Evolutionary conservation across 1,140 invertebrate species (phyloP), one percentile per base, ranked within the genome.

Genomic region (Cryptotermes secundus): DNA sequence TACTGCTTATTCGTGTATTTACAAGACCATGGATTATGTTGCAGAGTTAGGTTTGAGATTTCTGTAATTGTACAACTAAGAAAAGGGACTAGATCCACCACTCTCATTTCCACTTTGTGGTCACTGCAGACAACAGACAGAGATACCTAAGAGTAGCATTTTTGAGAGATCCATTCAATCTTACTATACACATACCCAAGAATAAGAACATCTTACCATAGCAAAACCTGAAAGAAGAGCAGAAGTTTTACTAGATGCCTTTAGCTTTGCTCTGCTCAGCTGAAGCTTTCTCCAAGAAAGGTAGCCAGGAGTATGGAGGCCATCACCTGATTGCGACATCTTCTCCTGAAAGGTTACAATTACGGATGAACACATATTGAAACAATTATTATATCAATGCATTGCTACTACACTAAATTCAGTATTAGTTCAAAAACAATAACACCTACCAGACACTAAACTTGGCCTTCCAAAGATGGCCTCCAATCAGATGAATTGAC

Each of bases 231-330:
- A 97, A 3, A 99, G 92, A 16, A 99, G 90, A 0, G 98, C 98
- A 14, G 98, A 99, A 14, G 98, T 99, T 89, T 98, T 96, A 89
- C 97, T 98, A 34, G 97, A 97, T 1, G 98, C 98, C 90, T 99
- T 99, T 81, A 99, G 92, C 89, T 99, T 99, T 6, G 98, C 98
- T 86, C 96, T 92, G 87, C 96, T 98, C 26, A 99, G 91, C 87
- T 97, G 97, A 1, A 99, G 90, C 89, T 97, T 97, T 85, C 96
- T 92, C 97, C 97, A 98, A 79, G 96, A 96, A 42, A 97, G 90
- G 88, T 96, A 96, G 34, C 94, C 93, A 31, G 95, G 95, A 3
- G 95, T 96, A 87, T 96, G 95, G n/a, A 96, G 91, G 86, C 93
- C 93, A 88, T 94, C 94, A n/a, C 93, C 93, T 0, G 91, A 91